These are phyloP conservation scores for Nannospalax galili DNA, from an alignment of 2,113 vertebrate genomes.

Conservation along the genomic window DNA sequence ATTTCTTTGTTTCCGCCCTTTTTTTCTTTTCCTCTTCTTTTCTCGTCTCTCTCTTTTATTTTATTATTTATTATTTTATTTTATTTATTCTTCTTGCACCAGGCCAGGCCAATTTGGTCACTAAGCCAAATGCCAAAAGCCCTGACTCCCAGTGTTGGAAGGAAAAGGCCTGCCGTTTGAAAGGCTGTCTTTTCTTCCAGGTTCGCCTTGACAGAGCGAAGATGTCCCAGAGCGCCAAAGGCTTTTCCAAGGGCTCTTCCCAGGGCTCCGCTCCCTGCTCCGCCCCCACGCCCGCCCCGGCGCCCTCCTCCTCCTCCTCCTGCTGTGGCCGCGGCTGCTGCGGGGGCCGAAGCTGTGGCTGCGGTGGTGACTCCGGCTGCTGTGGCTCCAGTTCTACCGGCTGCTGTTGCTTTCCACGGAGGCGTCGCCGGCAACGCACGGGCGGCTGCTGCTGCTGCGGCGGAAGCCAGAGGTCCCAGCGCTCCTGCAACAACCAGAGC, in stretches of 20 bases:
- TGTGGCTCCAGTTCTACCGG: conserved; percentile 36
- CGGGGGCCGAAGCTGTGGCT: not conserved
- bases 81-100: too few relatives aligned
- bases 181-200: conserved; percentile 42
- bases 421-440: conserved; percentile 59
- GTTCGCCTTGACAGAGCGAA: not conserved
- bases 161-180: not conserved
- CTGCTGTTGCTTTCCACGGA: conserved; percentile 75
- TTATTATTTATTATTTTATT: too few relatives aligned
- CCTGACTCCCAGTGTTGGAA: accelerated
- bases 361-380: not conserved
- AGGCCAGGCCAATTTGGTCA: not conserved
- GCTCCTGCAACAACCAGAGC: conserved; percentile 10
- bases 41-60: too few relatives aligned
- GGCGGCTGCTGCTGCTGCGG: conserved; percentile 58
- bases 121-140: not conserved
- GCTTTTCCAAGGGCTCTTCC: conserved; percentile 66
- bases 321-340: conserved; percentile 32
- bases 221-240: conserved; percentile 72
- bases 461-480: conserved; percentile 61
- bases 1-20: not conserved
- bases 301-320: conserved; percentile 10
- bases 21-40: not conserved
- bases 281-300: not conserved
- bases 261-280: conserved; percentile 34